Evolutionary conservation across 2,113 vertebrate species (phyloP), one percentile per base, ranked within the genome.

Genomic region (Steatornis caripensis): DNA sequence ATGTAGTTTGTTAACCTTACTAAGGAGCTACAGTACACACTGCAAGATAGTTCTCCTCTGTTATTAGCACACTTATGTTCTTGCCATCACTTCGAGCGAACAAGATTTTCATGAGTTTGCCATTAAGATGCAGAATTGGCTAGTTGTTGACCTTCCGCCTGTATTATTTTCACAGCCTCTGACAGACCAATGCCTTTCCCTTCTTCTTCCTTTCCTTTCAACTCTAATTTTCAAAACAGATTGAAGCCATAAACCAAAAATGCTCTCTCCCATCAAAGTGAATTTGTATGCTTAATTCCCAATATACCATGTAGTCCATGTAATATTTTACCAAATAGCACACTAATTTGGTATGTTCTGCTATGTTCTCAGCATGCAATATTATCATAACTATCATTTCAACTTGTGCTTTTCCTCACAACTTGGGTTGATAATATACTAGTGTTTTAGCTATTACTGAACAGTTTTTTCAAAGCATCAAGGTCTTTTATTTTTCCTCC

Each of bases 1-100:
- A 98, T 98, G 97, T 97, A 97, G 97, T 98, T 98, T 98, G 92
- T 96, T 98, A 98, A 97, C 98, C 98, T 98, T 97, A 96, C 92
- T 96, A 96, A 97, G 95, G 86, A 98, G 94, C 76, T 89, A 84
- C 82, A 94, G 75, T 95, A 96, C 66, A 81, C 62, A 96, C 92
- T 84, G 93, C 72, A 94, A 96, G 85, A 91, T 94, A 97, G 71
- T 94, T 96, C 82, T 95, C 45, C 43, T 92, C 84, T 96, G 66
- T 95, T 98, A 97, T 97, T 95, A 94, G 87, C 92, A 90, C 12
- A 71, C 82, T 96, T 97, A 93, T 68, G 58, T 80, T 66, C 61
- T 68, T 87, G 66, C 61, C 71, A 71, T 94, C 83, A 88, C 84
- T 95, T 97, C 78, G 95, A 95, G 29, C 68, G 93, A 96, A 82